Percentiles rank a stretch among this genome's conserved stretches.
Evolutionary conservation across 2,888 invertebrate genomes (phyloP).

Genomic region (Encarsia formosa): DNA sequence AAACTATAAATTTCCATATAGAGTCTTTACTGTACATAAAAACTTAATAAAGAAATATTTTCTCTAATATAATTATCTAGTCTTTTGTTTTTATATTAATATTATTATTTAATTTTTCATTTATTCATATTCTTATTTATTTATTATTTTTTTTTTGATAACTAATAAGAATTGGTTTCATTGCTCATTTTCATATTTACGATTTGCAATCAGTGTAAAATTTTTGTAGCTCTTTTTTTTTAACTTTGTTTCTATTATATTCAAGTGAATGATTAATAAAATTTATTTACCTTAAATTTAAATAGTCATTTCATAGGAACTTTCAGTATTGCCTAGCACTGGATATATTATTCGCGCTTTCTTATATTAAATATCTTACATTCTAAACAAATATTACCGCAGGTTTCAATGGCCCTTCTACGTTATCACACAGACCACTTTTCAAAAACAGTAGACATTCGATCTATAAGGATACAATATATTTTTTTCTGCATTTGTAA

Average conservation of each 20-base stretch:
- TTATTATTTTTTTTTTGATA: background rate
- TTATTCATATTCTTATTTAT: too few species aligned
- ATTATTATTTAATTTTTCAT: slow-evolving; percentile 9
- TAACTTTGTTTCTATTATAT: slow-evolving; percentile 20
- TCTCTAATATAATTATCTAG: slow-evolving; percentile 30
- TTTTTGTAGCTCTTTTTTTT: slow-evolving; percentile 27
- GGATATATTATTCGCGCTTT: slow-evolving; percentile 47
- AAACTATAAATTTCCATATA: slow-evolving; percentile 32
- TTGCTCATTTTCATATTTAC: slow-evolving; percentile 24
- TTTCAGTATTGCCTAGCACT: slow-evolving; percentile 52
- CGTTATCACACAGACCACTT: slow-evolving; percentile 49
- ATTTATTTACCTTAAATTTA: slow-evolving; percentile 39
- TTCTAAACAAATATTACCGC: slow-evolving; percentile 30
- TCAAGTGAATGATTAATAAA: slow-evolving; percentile 28
- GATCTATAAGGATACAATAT: slow-evolving; percentile 30
- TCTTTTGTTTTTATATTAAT: background rate
- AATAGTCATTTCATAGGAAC: slow-evolving; percentile 51
- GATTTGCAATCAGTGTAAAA: slow-evolving; percentile 14
- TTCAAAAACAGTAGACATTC: slow-evolving; percentile 30
- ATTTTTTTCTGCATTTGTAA: slow-evolving; percentile 30
- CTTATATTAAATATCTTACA: slow-evolving; percentile 33
- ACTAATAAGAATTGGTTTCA: slow-evolving; percentile 27
- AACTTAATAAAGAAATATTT: slow-evolving; percentile 35
- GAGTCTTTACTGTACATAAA: slow-evolving; percentile 46
- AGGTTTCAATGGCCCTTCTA: slow-evolving; percentile 43